Evolutionary conservation across 2,113 vertebrate genomes (phyloP).

Genomic region (Tachysurus fulvidraco): DNA sequence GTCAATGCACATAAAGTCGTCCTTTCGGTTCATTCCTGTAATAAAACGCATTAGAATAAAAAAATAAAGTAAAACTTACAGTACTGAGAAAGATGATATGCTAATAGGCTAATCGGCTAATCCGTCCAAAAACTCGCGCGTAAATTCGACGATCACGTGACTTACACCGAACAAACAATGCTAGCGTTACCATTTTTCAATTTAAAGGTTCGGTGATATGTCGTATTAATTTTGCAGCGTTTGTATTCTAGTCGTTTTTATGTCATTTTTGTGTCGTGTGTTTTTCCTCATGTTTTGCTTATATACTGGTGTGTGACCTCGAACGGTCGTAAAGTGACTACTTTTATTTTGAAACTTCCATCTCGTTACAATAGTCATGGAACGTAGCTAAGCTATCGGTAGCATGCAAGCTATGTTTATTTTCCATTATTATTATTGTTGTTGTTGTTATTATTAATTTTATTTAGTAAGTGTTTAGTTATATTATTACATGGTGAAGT

Average conservation of each 20-base stretch:
- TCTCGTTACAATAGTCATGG: background rate
- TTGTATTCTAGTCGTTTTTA: background rate
- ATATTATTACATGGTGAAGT: background rate
- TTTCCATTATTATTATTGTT: no score
- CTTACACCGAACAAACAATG: no score
- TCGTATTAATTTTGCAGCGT: no score
- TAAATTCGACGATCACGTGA: slow-evolving; percentile 42
- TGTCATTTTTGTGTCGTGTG: background rate
- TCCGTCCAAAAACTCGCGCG: slow-evolving; percentile 39
- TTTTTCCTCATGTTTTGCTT: background rate
- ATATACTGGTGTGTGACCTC: background rate
- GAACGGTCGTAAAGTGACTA: background rate
- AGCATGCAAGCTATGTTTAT: background rate
- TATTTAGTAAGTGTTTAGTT: background rate
- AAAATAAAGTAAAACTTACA: slow-evolving; percentile 13
- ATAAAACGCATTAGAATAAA: no score
- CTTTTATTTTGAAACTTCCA: slow-evolving; percentile 42
- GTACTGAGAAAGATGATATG: no score
- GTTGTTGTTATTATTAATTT: no score
- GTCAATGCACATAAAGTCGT: background rate
- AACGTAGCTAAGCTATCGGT: background rate
- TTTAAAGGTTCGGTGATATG: background rate
- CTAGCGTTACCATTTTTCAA: background rate
- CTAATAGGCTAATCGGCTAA: background rate
- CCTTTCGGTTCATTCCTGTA: background rate